Evolutionary conservation across 92 coral and sea anemone species (phyloP), one percentile per base, ranked within the genome.

Genomic region (Nematostella vectensis): DNA sequence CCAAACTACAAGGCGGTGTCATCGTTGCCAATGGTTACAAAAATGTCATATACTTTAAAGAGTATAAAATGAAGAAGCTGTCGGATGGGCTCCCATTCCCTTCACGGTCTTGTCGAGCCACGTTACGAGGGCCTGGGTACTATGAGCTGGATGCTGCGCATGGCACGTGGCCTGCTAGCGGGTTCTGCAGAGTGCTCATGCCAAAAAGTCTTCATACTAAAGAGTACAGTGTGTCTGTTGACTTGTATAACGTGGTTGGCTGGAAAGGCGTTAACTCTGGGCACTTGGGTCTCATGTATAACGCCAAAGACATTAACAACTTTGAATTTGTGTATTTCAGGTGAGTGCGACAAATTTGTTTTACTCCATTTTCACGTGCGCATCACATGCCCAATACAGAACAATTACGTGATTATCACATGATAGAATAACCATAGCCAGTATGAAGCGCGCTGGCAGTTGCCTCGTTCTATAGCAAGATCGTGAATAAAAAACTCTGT

Each of bases 11-110:
- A 15, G 91, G 91, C 2, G 91, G 85, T 25, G 74, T 83, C 11
- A 25, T 77, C 48, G 85, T 83, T 50, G 91, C 78, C 19, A 83
- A 77, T 68, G 91, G 91, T 17, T 83, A 83, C 78, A 58, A 20
- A 15, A 83, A 83, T 48, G 66, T 74, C 55, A 58, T 59, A 30
- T 59, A 74, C 43, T 83, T 48, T 55, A 72, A 55, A 42, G 57
- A 72, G 4, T 71, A 62, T 50, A 36, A 54, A 29, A 2, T 55
- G 17, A 17, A 25, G 1, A 1, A 12, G 22, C 40, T 12, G 13
- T 15, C 18, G 2, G 25, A 12, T 2, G 15, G 27, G 15, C 11
- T 20, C 11, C 55, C 24, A 8, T 36, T 36, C 42, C 8, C 42
- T 36, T 8, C 9, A 8, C 8, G 15, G 15, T 50, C 55, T 17